Conservation (phyloP, 23 tunicate genomes). For the Clavelina lepadiformis region DNA sequence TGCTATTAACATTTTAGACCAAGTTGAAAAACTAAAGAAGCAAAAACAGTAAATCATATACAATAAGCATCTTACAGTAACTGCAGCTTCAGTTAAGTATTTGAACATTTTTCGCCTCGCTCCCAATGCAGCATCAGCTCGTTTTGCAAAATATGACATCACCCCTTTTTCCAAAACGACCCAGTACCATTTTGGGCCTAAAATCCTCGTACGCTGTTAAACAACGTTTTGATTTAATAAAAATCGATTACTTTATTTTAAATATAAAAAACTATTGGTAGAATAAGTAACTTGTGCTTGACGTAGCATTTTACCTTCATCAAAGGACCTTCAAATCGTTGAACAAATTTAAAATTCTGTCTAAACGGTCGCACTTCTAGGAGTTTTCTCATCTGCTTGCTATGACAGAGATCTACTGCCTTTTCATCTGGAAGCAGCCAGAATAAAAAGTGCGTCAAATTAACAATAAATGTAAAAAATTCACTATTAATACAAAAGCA, state of each 20-base stretch:
- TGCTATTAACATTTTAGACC: too few species aligned
- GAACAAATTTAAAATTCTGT: slow-evolving; percentile 31
- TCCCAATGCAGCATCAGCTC: slow-evolving; percentile 78
- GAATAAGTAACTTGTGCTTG: neutral
- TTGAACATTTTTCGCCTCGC: slow-evolving; percentile 50
- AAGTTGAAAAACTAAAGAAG: too few species aligned
- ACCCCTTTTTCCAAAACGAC: slow-evolving; percentile 89
- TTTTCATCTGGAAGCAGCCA: slow-evolving; percentile 13
- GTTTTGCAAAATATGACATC: slow-evolving; percentile 67
- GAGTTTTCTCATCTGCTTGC: slow-evolving; percentile 49
- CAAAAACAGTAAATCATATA: too few species aligned
- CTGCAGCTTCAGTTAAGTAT: slow-evolving; percentile 68
- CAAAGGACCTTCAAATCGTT: slow-evolving; percentile 83
- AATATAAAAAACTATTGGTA: neutral
- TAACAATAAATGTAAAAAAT: too few species aligned
- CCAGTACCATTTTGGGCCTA: slow-evolving; percentile 76
- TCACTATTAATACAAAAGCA: neutral
- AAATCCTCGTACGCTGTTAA: slow-evolving; percentile 58
- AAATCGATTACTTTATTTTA: neutral
- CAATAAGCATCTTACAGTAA: slow-evolving; percentile 37
- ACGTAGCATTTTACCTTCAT: slow-evolving; percentile 38
- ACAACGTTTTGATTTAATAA: neutral
- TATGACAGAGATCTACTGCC: slow-evolving; percentile 54
- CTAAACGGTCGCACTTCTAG: slow-evolving; percentile 65
- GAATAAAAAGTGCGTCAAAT: too few species aligned